Evolutionary conservation across 2,113 vertebrate genomes (phyloP).

Genomic region (Xyliphius kryptos): DNA sequence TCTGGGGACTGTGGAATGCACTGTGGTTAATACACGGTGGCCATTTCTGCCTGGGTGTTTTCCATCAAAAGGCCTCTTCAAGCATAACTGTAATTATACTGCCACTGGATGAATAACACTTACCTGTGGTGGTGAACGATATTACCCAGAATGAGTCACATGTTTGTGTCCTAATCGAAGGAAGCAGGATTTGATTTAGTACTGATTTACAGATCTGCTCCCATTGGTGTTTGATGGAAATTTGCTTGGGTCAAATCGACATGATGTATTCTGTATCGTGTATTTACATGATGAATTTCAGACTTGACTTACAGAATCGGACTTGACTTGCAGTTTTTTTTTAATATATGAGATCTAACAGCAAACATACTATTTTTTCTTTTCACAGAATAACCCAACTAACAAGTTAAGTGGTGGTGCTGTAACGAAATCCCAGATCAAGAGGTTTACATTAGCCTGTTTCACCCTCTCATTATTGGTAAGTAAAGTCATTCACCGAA

Average conservation of each 20-base stretch:
- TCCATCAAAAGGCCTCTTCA: background rate
- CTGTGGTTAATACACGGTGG: background rate
- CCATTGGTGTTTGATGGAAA: too few relatives aligned
- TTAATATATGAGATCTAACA: background rate
- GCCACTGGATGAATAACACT: constrained; percentile 10
- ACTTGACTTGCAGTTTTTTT: too few relatives aligned
- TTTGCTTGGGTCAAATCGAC: too few relatives aligned
- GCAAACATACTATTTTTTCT: background rate
- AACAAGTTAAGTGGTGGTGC: constrained; percentile 74
- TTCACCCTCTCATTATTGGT: constrained; percentile 87
- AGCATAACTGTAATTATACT: constrained; percentile 32
- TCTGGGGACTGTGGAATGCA: background rate
- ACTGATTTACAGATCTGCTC: too few relatives aligned
- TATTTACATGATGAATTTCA: too few relatives aligned
- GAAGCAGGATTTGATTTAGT: background rate
- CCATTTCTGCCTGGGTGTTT: constrained; percentile 4
- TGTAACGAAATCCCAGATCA: constrained; percentile 83
- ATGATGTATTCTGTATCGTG: too few relatives aligned
- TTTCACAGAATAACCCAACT: constrained; percentile 82
- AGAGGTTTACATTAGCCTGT: constrained; percentile 91
- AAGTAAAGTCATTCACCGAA: constrained; percentile 64
- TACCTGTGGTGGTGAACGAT: constrained; percentile 4
- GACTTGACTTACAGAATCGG: too few relatives aligned
- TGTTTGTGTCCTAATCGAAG: constrained; percentile 23
- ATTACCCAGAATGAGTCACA: constrained; percentile 17